A percentile compares a stretch with the other conserved stretches of the same genome.
Conservation (phyloP, 1,140 invertebrate species). For the Triops longicaudatus region DNA sequence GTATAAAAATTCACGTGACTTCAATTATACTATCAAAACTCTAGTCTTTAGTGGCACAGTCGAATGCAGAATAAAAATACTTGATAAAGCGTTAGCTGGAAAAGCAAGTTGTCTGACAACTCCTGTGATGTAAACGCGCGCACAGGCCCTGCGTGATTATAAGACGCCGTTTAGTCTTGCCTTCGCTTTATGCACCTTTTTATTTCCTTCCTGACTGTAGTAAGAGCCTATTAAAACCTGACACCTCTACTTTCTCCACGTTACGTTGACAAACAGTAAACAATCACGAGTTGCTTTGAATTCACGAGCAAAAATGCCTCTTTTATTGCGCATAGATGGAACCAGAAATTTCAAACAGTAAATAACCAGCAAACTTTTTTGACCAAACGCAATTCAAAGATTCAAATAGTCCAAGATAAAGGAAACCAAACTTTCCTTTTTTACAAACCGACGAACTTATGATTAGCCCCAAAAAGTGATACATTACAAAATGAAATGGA, state of each 20-base stretch:
- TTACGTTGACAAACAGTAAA: neutral
- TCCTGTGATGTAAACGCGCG: neutral
- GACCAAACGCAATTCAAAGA: neutral
- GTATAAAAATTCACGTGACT: too few species aligned
- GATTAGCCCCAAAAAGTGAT: neutral
- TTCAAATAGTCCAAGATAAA: neutral
- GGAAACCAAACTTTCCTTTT: neutral
- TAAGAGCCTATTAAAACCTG: neutral
- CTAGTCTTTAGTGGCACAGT: too few species aligned
- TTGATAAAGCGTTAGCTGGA: too few species aligned
- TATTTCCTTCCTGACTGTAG: neutral
- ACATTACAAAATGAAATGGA: conserved; percentile 17
- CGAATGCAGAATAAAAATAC: too few species aligned
- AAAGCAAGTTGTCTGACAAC: neutral
- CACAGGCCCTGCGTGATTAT: neutral
- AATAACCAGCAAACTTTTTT: neutral
- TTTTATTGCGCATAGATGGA: neutral
- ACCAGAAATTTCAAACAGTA: neutral
- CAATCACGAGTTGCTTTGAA: neutral
- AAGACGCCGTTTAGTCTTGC: neutral
- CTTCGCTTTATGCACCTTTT: neutral
- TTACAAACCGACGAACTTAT: neutral
- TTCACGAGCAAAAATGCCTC: neutral
- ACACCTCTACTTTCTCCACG: neutral
- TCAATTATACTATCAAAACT: too few species aligned